Percentiles rank a stretch among this genome's conserved stretches.
These are phyloP conservation scores for Ashinkailepas kermadecensis DNA, from an alignment of 2,888 invertebrate genomes.

Conservation along the genomic window DNA sequence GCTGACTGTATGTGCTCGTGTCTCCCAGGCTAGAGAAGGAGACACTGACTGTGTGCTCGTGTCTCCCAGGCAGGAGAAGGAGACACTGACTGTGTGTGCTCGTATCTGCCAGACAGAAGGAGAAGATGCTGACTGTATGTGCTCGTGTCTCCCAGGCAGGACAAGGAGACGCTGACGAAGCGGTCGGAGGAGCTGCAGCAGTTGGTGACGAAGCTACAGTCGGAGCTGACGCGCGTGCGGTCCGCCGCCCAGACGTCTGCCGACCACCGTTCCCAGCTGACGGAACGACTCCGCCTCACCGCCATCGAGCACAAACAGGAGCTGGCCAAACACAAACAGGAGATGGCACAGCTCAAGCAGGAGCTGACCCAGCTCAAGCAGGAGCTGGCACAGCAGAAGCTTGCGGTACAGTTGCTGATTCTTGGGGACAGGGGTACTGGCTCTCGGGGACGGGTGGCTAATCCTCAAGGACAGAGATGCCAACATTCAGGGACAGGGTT, in stretches of 20 bases:
- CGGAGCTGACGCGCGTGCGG: background rate
- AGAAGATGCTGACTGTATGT: no score
- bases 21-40: no score
- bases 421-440: background rate
- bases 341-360: constrained; percentile 43
- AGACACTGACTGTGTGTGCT: no score
- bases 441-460: background rate
- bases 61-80: no score
- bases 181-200: background rate
- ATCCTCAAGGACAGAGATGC: no score
- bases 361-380: constrained; percentile 55
- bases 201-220: background rate
- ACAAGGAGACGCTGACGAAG: background rate
- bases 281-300: background rate
- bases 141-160: background rate
- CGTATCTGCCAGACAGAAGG: no score
- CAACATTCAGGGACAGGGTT: no score
- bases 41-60: no score
- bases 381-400: constrained; percentile 62
- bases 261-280: constrained; percentile 16
- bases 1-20: no score
- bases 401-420: constrained; percentile 39
- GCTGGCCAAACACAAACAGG: background rate
- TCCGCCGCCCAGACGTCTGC: background rate
- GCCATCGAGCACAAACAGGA: constrained; percentile 1